These are phyloP conservation scores for Ichneumoninae sp. DNA, from an alignment of 2,888 invertebrate genomes.

Conservation along the genomic window DNA sequence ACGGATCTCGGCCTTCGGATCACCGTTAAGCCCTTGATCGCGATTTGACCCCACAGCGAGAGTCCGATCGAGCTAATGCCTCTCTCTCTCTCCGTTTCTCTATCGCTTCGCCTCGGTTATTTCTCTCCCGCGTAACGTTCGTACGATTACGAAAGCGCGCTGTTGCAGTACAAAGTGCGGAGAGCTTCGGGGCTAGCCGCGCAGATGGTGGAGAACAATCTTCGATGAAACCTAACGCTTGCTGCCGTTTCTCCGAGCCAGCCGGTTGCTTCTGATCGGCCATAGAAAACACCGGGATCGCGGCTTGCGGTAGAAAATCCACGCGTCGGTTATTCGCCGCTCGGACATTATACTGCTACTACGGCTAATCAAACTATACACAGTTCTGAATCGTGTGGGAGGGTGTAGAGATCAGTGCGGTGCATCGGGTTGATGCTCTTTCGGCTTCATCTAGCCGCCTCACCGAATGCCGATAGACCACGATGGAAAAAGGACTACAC, in stretches of 20 bases:
- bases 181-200: conserved; percentile 57
- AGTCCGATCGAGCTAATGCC: conserved; percentile 65
- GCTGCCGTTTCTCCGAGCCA: conserved; percentile 8
- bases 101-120: conserved; percentile 23
- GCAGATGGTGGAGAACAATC: conserved; percentile 22
- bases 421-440: conserved; percentile 39
- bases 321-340: conserved; percentile 56
- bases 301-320: conserved; percentile 41
- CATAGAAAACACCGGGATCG: conserved; percentile 5
- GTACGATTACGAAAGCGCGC: conserved; percentile 78
- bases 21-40: conserved; percentile 83
- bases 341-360: conserved; percentile 44
- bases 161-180: conserved; percentile 26
- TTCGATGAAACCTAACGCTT: conserved; percentile 22
- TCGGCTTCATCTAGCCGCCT: conserved; percentile 31
- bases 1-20: conserved; percentile 79
- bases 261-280: conserved; percentile 3
- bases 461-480: not conserved
- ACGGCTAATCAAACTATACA: conserved; percentile 35
- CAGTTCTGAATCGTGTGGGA: conserved; percentile 8
- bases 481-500: conserved; percentile 39
- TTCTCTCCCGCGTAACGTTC: conserved; percentile 74
- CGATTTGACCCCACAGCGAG: conserved; percentile 80
- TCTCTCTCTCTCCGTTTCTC: not conserved
- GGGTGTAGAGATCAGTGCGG: not conserved